A percentile compares a stretch with the other conserved stretches of the same genome.
These are phyloP conservation scores for Drosophila lowei DNA, from an alignment of 1,140 invertebrate genomes.

Conservation along the genomic window DNA sequence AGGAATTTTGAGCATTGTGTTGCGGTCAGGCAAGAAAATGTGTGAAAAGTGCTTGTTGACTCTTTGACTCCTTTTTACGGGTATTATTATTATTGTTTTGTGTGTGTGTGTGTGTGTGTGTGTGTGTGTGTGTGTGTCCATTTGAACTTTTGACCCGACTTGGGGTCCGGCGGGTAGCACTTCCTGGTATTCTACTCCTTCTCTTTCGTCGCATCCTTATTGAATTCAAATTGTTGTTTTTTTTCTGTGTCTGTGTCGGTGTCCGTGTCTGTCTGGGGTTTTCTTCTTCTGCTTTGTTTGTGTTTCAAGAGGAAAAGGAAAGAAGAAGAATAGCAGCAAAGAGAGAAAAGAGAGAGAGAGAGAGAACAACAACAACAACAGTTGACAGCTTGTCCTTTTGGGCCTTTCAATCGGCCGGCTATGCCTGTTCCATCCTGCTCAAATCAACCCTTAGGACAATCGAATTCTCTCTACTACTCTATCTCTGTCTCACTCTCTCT, in stretches of 20 bases:
- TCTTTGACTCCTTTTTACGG: constrained; percentile 20
- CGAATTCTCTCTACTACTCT: constrained; percentile 15
- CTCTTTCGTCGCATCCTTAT: constrained; percentile 43
- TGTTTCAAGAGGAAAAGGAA: constrained; percentile 3
- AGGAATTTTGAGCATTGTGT: constrained; percentile 32
- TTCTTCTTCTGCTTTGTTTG: constrained; percentile 13
- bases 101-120: too few species aligned
- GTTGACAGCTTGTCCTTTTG: constrained; percentile 33
- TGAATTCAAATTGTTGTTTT: constrained; percentile 66
- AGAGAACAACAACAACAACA: constrained; percentile 13
- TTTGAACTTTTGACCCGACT: constrained; percentile 45
- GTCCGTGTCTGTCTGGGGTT: constrained; percentile 11
- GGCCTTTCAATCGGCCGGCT: not conserved
- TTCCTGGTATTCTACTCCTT: not conserved
- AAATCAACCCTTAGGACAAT: constrained; percentile 63
- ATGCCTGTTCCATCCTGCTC: constrained; percentile 17
- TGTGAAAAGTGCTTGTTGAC: constrained; percentile 33
- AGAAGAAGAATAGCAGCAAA: constrained; percentile 13
- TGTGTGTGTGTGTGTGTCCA: constrained; percentile 5
- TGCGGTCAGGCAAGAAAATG: constrained; percentile 39
- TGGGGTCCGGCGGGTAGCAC: constrained; percentile 5
- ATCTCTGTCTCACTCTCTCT: constrained; percentile 25
- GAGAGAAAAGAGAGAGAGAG: not conserved
- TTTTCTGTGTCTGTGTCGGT: constrained; percentile 17
- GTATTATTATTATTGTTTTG: constrained; percentile 36